Evolutionary conservation across 2,888 invertebrate species (phyloP).

Genomic region (Chelonus formosanus): DNA sequence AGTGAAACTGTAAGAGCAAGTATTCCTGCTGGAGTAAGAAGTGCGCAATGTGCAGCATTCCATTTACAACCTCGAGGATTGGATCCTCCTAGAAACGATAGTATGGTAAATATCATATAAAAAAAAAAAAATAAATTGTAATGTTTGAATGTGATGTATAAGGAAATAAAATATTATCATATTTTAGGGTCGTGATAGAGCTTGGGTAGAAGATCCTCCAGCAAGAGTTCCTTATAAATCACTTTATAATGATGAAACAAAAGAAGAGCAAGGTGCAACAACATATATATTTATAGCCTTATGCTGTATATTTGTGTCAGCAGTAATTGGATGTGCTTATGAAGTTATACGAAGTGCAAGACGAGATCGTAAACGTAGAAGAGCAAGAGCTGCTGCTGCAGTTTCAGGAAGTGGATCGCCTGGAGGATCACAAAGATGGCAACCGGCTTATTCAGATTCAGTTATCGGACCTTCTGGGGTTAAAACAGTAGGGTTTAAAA

Average conservation of each 20-base stretch:
- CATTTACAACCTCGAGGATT: conserved; percentile 58
- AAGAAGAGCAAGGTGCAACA: conserved; percentile 80
- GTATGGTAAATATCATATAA: conserved; percentile 58
- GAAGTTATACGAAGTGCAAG: conserved; percentile 69
- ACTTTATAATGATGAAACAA: conserved; percentile 76
- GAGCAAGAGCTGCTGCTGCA: conserved; percentile 30
- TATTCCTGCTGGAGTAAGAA: conserved; percentile 84
- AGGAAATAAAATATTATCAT: not conserved
- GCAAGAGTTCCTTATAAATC: conserved; percentile 79
- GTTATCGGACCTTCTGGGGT: conserved; percentile 43
- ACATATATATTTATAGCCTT: conserved; percentile 83
- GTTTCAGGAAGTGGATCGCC: conserved; percentile 32
- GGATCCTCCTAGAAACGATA: conserved; percentile 66
- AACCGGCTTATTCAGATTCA: conserved; percentile 53
- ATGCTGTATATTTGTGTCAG: conserved; percentile 77
- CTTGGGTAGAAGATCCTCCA: conserved; percentile 87
- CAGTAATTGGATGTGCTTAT: conserved; percentile 74
- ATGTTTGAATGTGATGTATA: not conserved
- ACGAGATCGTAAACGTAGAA: conserved; percentile 55
- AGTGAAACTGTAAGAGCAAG: conserved; percentile 88
- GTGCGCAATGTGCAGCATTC: conserved; percentile 86
- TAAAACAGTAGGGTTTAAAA: conserved; percentile 59
- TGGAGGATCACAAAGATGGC: conserved; percentile 55
- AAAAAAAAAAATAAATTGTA: not conserved
- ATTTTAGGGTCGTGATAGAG: conserved; percentile 76